A percentile compares a stretch with the other conserved stretches of the same genome.
Evolutionary conservation across 1,140 invertebrate species (phyloP).

Genomic region (Dysdera silvatica): DNA sequence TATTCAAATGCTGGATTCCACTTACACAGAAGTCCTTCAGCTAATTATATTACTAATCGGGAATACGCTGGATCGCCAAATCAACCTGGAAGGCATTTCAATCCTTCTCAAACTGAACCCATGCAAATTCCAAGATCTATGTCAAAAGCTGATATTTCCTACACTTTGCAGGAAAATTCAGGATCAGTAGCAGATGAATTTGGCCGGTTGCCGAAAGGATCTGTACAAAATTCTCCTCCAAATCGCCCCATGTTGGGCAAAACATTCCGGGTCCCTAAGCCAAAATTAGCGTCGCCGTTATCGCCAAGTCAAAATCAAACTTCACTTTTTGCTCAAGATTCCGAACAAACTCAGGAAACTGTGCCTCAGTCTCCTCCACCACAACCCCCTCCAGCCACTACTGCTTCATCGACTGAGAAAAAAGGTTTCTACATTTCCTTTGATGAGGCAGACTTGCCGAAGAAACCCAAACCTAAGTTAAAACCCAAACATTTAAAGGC

Average conservation of each 20-base stretch:
- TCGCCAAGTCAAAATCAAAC: constrained; percentile 11
- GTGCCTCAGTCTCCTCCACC: no score
- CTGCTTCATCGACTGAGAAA: constrained; percentile 30
- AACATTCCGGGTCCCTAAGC: constrained; percentile 32
- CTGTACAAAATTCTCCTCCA: constrained; percentile 28
- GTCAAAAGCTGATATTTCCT: no score
- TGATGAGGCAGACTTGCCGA: constrained; percentile 71
- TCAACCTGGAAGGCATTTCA: no score
- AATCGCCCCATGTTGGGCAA: constrained; percentile 28
- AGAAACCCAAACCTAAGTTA: constrained; percentile 77
- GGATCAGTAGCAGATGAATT: constrained; percentile 19
- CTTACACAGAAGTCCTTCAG: constrained; percentile 13
- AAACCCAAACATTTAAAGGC: constrained; percentile 52
- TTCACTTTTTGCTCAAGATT: constrained; percentile 27
- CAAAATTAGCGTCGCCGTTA: constrained; percentile 25
- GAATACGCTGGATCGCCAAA: no score
- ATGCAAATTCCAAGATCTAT: no score
- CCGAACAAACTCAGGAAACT: constrained; percentile 28
- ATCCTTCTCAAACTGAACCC: no score
- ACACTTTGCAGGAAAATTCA: no score
- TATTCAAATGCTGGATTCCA: no score
- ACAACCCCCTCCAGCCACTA: constrained; percentile 11
- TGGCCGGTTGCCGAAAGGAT: constrained; percentile 10
- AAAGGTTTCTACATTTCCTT: constrained; percentile 94
- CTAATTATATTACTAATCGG: neutral